phyloP scores from a whole-genome alignment of 2,113 vertebrate species.

The Regulus satrapa region DNA sequence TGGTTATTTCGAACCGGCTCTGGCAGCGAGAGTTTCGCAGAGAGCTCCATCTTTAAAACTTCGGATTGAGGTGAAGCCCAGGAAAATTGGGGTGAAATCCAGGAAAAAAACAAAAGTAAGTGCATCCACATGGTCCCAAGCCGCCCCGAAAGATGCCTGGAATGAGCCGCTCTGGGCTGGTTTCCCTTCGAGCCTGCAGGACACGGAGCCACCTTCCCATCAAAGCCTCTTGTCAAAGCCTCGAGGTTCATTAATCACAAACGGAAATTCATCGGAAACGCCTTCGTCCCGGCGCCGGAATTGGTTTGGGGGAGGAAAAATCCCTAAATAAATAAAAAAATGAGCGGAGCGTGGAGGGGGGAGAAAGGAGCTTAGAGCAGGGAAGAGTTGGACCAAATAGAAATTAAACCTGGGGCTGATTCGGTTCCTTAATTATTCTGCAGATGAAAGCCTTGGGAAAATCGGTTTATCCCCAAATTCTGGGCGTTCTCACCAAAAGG shows the following conservation, averaged over 20 bases:
- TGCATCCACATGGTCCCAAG: not conserved
- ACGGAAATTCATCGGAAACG: rapidly evolving
- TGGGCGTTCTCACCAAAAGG: not conserved
- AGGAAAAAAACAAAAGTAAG: not conserved
- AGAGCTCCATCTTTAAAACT: no score
- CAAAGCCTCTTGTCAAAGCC: rapidly evolving
- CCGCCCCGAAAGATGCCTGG: not conserved
- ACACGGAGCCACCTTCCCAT: not conserved
- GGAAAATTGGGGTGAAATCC: not conserved
- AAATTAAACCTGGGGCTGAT: not conserved
- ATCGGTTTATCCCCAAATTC: rapidly evolving
- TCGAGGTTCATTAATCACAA: not conserved
- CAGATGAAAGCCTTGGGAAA: not conserved
- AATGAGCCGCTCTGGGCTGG: not conserved
- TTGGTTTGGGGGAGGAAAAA: not conserved
- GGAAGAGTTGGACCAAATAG: not conserved
- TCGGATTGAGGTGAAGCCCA: not conserved
- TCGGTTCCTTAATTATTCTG: not conserved
- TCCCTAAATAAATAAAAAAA: not conserved
- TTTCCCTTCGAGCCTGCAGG: no score
- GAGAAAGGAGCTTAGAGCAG: not conserved
- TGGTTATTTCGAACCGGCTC: not conserved
- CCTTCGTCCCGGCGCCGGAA: rapidly evolving
- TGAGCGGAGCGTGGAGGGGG: rapidly evolving
- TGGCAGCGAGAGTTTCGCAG: rapidly evolving